Conservation (phyloP, 2,888 invertebrate genomes). For the Iselma pallidipennis region DNA sequence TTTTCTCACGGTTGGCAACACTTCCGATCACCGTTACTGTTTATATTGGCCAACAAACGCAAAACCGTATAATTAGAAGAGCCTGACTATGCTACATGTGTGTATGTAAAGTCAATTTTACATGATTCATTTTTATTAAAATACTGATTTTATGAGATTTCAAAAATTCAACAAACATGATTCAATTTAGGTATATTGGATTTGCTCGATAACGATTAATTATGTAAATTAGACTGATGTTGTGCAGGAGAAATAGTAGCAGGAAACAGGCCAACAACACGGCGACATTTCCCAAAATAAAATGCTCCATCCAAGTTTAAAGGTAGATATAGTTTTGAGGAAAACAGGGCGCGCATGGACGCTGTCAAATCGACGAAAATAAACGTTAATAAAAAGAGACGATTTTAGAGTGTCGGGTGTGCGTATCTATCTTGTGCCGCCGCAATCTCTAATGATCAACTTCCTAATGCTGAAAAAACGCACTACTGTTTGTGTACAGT, state of each 20-base stretch:
- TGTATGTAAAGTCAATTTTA: too few species aligned
- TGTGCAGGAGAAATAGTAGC: too few species aligned
- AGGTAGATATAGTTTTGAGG: not conserved
- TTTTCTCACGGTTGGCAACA: constrained; percentile 33
- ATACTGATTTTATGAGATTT: too few species aligned
- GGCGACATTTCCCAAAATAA: not conserved
- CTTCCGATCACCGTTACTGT: constrained; percentile 28
- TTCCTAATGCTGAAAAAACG: not conserved
- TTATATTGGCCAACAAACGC: constrained; percentile 28
- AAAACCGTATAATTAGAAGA: not conserved
- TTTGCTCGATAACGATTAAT: too few species aligned
- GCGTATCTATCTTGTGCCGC: not conserved
- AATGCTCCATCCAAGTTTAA: not conserved
- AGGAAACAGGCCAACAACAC: not conserved
- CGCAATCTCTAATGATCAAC: not conserved
- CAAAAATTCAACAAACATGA: too few species aligned
- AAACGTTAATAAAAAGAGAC: not conserved
- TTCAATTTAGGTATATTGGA: too few species aligned
- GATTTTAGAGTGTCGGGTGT: not conserved
- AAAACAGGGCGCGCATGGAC: not conserved
- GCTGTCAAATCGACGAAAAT: not conserved
- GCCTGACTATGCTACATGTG: not conserved
- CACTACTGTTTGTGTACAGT: constrained; percentile 21
- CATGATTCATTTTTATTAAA: too few species aligned
- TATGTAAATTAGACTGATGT: too few species aligned